Conservation (phyloP, 2,113 vertebrate genomes). For the Chrysemys picta region DNA sequence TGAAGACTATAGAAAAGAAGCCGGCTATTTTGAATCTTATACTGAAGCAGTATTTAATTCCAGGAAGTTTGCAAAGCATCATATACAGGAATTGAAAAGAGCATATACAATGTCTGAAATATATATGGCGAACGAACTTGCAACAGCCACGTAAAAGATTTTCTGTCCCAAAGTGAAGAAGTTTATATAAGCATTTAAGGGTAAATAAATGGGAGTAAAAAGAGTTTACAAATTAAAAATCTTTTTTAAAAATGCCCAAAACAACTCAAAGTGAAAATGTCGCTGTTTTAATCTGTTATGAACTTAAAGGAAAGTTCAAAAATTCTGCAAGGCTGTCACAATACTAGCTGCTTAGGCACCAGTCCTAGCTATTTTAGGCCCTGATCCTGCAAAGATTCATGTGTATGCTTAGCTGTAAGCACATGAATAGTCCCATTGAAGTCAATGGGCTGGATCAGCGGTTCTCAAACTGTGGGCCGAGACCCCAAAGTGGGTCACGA, state of each 20-base stretch:
- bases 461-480: too few relatives aligned
- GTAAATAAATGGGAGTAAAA: not conserved
- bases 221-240: not conserved
- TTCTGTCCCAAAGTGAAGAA: not conserved
- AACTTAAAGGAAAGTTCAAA: not conserved
- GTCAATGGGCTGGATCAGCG: not conserved
- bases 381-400: not conserved
- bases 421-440: accelerated
- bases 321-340: not conserved
- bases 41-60: conserved; percentile 62
- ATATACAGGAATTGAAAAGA: conserved; percentile 26
- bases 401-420: not conserved
- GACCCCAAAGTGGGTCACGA: too few relatives aligned
- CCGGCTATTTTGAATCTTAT: conserved; percentile 48
- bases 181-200: not conserved
- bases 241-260: too few relatives aligned
- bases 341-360: not conserved
- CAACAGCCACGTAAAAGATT: not conserved
- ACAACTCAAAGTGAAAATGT: not conserved
- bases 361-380: not conserved
- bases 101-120: not conserved
- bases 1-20: conserved; percentile 59
- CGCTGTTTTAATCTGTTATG: not conserved
- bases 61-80: conserved; percentile 38
- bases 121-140: not conserved